Evolutionary conservation across 2,888 invertebrate species (phyloP), one percentile per base, ranked within the genome.

Genomic region (Drosophila parthenogenetica): DNA sequence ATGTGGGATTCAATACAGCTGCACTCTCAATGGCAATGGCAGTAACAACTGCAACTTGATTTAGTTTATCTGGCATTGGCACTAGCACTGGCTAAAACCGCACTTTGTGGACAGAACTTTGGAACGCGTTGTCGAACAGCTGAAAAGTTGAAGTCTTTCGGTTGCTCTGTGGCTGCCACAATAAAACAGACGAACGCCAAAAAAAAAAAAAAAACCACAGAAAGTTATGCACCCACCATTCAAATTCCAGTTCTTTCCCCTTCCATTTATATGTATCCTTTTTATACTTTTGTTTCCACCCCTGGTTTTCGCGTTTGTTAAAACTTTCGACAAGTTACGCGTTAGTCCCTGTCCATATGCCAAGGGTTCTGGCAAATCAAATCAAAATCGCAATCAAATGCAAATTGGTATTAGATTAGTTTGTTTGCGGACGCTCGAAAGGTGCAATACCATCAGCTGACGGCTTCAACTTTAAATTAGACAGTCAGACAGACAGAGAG

Each of bases 341-440:
- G 53, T 51, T 32, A 17, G 16, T 50, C 37, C 37, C 37, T 25
- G 25, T 13, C 16, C 35, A 29, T 17, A 11, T 11, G 25, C 22
- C 45, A 57, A 58, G 50, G 60, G 59, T 45, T 57, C 49, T 51
- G 39, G 66, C 69, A 78, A 84, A 84, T 84, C 84, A 77, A 84
- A 84, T 84, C 77, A 79, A 76, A 84, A 73, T 87, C 73, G 86
- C 86, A 84, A 84, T 84, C 88, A 84, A 84, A 84, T 87, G 84
- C 84, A 88, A 88, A 88, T 86, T 86, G 84, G 58, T 83, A 87
- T 87, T 87, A 87, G 84, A 84, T 84, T 84, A 87, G 84, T 87
- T 84, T 86, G 80, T 85, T 77, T 87, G 87, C 51, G 77, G 73
- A 59, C 70, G 57, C 61, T 58, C 55, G 49, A 77, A 70, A 69